Evolutionary conservation across 2,797 vertebrate genomes (phyloP), one percentile per base, ranked within the genome.

Genomic region (Hypotaenidia philippensis): DNA sequence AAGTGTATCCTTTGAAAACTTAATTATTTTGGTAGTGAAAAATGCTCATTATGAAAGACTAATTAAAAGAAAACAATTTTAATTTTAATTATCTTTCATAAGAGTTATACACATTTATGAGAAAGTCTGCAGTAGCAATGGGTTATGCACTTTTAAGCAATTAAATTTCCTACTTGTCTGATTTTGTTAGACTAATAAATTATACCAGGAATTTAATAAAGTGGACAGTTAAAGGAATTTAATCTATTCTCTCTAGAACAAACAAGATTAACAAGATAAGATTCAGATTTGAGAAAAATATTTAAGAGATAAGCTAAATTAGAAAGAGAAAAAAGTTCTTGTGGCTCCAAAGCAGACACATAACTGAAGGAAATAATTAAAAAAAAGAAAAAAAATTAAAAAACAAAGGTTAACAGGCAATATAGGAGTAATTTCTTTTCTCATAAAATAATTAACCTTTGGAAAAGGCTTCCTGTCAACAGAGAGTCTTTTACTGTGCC

Each of bases 161-260:
- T 98, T 98, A 97, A 95, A 98, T 98, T 98, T 97, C 95, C 84
- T 97, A 87, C 91, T 96, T 95, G 95, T 93, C 94, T 97, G 95
- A 97, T 97, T 98, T 97, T 97, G 96, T 98, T 98, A 97, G 60
- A 95, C 92, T 96, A 97, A 97, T 97, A 97, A 98, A 97, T 97
- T 98, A 97, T 91, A 96, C 93, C 59, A 97, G 75, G 95, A 97
- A 98, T 97, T 97, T 98, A 98, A 98, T 98, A 97, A 97, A 98
- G 96, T 97, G 96, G 96, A 96, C 95, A 97, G 96, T 96, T 97
- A 98, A 97, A 95, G 95, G 87, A 82, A 97, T 97, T 97, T 96
- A 97, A 98, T 97, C 96, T 98, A 91, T 97, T 96, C 87, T 96
- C 89, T 94, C 96, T 85, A 95, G 93, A 96, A 97, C 93, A 98